A percentile compares a stretch with the other conserved stretches of the same genome.
phyloP scores from a whole-genome alignment of 2,113 vertebrate species.

The Collichthys lucidus region DNA sequence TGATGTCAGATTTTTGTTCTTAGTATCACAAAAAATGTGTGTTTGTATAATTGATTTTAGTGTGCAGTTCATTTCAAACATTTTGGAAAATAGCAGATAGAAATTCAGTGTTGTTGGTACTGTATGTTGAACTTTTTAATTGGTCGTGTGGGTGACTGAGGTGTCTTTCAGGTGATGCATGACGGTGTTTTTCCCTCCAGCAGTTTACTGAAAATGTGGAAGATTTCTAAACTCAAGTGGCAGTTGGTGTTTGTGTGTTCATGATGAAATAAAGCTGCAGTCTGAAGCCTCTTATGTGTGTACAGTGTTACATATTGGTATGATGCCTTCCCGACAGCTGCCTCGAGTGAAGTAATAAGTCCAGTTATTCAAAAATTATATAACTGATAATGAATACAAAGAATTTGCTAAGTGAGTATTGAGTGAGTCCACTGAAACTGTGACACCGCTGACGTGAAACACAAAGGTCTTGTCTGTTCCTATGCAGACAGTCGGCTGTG shows the following conservation, averaged over 20 bases:
- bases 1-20: conserved; percentile 27
- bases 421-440: background rate
- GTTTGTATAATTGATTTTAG: background rate
- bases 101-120: background rate
- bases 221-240: conserved; percentile 21
- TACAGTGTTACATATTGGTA: conserved; percentile 27
- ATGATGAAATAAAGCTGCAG: conserved; percentile 71
- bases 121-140: conserved; percentile 19
- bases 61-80: background rate
- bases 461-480: conserved; percentile 5
- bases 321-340: background rate
- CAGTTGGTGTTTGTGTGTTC: conserved; percentile 36
- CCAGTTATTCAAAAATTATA: background rate
- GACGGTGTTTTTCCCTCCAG: background rate
- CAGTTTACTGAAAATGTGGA: conserved; percentile 40
- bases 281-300: conserved; percentile 40
- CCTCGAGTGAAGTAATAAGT: background rate
- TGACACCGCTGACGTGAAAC: background rate
- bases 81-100: conserved; percentile 1
- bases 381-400: conserved; percentile 5
- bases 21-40: background rate
- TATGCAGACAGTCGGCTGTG: background rate
- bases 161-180: conserved; percentile 2
- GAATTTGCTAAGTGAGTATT: background rate
- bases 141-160: conserved; percentile 3